A percentile compares a stretch with the other conserved stretches of the same genome.
Evolutionary conservation across 2,113 vertebrate genomes (phyloP).

Genomic region (Meles meles): DNA sequence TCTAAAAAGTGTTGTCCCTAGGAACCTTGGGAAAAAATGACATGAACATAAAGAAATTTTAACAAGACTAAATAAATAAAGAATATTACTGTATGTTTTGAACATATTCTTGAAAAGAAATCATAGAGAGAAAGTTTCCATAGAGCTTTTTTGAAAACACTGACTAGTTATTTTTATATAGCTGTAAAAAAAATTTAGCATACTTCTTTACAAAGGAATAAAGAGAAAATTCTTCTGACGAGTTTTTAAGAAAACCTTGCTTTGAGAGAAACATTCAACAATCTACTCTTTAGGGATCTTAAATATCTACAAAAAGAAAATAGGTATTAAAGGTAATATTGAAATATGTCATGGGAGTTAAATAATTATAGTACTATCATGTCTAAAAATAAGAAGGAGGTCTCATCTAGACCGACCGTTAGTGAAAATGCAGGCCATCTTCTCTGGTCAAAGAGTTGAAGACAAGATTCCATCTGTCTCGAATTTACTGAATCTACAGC

Average conservation of each 20-base stretch:
- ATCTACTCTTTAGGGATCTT: neutral
- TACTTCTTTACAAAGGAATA: conserved; percentile 45
- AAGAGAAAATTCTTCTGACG: conserved; percentile 23
- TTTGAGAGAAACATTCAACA: neutral
- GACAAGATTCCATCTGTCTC: conserved; percentile 5
- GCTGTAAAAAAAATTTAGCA: neutral
- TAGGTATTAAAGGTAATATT: neutral
- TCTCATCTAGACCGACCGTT: neutral
- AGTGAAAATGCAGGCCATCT: neutral
- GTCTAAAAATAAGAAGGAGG: neutral
- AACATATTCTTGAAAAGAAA: conserved; percentile 63
- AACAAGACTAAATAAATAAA: conserved; percentile 59
- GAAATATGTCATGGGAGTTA: neutral
- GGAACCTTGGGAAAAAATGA: conserved; percentile 37
- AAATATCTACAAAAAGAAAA: conserved; percentile 19
- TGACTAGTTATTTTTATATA: conserved; percentile 60
- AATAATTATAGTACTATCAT: neutral
- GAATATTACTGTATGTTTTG: conserved; percentile 38
- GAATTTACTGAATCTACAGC: conserved; percentile 19
- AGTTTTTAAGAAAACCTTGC: conserved; percentile 23
- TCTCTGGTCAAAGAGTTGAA: neutral
- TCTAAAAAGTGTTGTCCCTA: conserved; percentile 30
- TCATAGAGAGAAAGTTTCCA: conserved; percentile 53
- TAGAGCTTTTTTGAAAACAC: conserved; percentile 48
- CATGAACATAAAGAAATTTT: conserved; percentile 38